Base-by-base conservation (phyloP, 2,888 invertebrate species). In the Dorcus hopei region DNA sequence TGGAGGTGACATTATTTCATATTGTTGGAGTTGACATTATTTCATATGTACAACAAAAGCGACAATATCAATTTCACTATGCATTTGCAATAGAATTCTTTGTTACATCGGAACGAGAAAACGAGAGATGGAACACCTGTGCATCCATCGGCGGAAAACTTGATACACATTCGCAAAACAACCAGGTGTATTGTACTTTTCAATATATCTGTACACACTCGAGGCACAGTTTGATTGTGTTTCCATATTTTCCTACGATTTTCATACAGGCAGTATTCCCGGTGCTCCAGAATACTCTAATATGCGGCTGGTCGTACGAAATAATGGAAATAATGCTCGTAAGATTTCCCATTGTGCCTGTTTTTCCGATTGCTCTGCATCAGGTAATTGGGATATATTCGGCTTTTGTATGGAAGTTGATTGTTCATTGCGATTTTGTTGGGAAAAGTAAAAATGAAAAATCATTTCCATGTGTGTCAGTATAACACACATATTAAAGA, bases 181-280 rank as follows among this genome's bases (percentile, higher is more conserved):
- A 23, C 45, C 45, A 45, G 45, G 45, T 45, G 45, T 45, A 45
- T 45, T 45, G 45, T 45, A 45, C 45, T 45, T 45, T 45, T 45
- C 45, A 45, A 45, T 45, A 45, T 23, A 45, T 45, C 23, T 45
- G 45, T 45, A 45, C 45, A 45, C 45, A 11, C 45, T 19, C 16
- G 45, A 45, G 45, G 45, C 45, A 23, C 23, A 45, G 45, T 45
- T 45, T 45, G 45, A 45, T 45, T 45, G 45, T 45, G 14, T 45
- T 45, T 45, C 23, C 45, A 45, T 45, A 45, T 45, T 45, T 19
- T 16, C 45, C 23, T 45, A 45, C 45, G 9, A 45, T 45, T 45
- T 45, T 45, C 23, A 43, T 14, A 14, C 16, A 14, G 2, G 14
- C 9, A 9, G 23, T 23, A 23, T 45, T 19, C 23, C 9, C 45